Base-by-base conservation (phyloP, 2,797 vertebrate genomes). In the Denticeps clupeoides region DNA sequence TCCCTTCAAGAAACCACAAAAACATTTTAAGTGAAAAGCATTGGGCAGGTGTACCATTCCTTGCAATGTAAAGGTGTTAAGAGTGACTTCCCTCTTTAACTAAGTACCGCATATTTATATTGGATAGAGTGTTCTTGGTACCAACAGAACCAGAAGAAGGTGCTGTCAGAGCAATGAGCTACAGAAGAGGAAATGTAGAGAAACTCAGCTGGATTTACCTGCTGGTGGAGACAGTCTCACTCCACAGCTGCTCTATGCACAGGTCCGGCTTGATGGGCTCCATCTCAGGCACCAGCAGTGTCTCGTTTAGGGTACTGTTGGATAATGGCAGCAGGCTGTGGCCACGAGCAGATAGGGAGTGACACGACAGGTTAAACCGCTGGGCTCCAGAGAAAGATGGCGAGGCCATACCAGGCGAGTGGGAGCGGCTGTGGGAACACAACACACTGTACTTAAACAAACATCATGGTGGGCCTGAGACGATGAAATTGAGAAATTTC, bases 211-310 rank as follows among this genome's bases (percentile, higher is more conserved):
- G 2, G n/a, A n/a, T n/a, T n/a, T n/a, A 93, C 93, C 90, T 89
- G 45, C 60, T 66, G 59, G 67, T 83, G 12, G 78, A 58, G 23
- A 78, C 19, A 0, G 82, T 60, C 68, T 99, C 95, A 35, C 87
- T 91, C 95, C 95, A 98, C 35, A 98, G 80, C 58, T 95, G 92
- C 56, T 98, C 94, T 42, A 98, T 86, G 65, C 93, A 97, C 26
- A 99, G 85, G 63, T 97, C 87, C 0, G 95, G 95, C 51, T 90
- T 48, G 28, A 97, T 97, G 1, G 91, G 91, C 53, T 97, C 90
- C 1, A 87, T 88, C 71, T 96, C 92, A 0, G 89, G 82, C 3
- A 74, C 31, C 7, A 86, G 65, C 52, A 86, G 63, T 0, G 87
- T 88, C 28, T 93, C 90, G 0, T 81, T 91, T 35, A 79, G 59